Percentiles rank a stretch among this genome's conserved stretches.
These are phyloP conservation scores for Agrochola circellaris DNA, from an alignment of 2,888 invertebrate genomes.

Conservation along the genomic window DNA sequence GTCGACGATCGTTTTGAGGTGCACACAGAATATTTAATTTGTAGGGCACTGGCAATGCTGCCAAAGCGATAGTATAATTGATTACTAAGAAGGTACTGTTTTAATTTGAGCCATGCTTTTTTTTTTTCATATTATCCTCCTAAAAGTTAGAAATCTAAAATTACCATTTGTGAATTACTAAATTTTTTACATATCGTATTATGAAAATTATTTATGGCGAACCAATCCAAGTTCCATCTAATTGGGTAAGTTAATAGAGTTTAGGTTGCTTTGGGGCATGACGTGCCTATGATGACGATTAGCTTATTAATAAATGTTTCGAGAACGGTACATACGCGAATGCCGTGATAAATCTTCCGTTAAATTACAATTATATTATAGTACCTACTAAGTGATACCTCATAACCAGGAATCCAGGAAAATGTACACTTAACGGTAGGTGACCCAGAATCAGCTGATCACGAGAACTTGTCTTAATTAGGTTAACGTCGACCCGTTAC, in stretches of 20 bases:
- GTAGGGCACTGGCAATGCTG: conserved; percentile 31
- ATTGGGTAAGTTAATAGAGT: conserved; percentile 24
- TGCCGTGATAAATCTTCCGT: conserved; percentile 30
- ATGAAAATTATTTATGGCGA: not conserved
- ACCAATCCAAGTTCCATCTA: not conserved
- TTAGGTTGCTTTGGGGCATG: conserved; percentile 26
- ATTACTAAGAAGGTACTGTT: not conserved
- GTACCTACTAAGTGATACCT: conserved; percentile 22
- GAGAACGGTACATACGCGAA: conserved; percentile 39
- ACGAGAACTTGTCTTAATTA: conserved; percentile 66
- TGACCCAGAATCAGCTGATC: conserved; percentile 69
- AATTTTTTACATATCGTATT: not conserved
- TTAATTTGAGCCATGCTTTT: not conserved
- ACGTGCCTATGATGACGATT: conserved; percentile 42
- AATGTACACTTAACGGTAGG: conserved; percentile 61
- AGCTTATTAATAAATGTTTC: conserved; percentile 39
- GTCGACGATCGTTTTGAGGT: conserved; percentile 50
- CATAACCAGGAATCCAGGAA: conserved; percentile 63
- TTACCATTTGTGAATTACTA: not conserved
- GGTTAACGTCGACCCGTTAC: conserved; percentile 62
- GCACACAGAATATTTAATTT: conserved; percentile 49
- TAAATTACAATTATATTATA: conserved; percentile 34
- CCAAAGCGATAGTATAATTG: not conserved
- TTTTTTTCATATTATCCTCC: not conserved
- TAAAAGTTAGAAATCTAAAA: not conserved